Evolutionary conservation across 2,888 invertebrate species (phyloP), one percentile per base, ranked within the genome.

Genomic region (Perizoma flavofasciatum): DNA sequence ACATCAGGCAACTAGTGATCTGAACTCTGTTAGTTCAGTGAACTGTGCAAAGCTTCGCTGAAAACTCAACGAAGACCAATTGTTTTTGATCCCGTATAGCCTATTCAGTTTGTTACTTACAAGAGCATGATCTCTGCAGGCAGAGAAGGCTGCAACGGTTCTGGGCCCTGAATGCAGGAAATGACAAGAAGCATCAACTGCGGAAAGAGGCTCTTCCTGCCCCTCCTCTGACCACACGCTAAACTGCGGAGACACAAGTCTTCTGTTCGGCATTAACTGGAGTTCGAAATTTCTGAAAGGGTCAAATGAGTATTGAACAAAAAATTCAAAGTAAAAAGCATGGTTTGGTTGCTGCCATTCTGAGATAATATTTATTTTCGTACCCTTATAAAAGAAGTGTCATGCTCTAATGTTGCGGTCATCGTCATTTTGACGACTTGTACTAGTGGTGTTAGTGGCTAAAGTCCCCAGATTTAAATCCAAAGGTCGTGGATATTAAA

Each of bases 351-450:
- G 22, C 22, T 22, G 1, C 3, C 22, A 22, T 22, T 22, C 22
- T 22, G 7, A 37, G 4, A 37, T 1, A 7, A 6, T 7, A 37
- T 37, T 37, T 6, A 56, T 49, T 54, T 47, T 48, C 60, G 57
- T 88, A 95, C 93, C 96, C 96, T 22, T 96, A 96, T 44, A 96
- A 89, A 60, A 96, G 94, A 5, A 96, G 84, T 0, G 94, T 96
- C 93, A 96, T 95, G 77, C 96, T 96, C 96, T 96, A 96, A 78
- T 96, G 96, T 55, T 94, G 92, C 0, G 95, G 78, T 96, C 92
- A 0, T 92, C 89, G 69, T 96, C 96, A 11, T 92, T 93, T n/a
- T 87, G 82, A 22, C 22, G 1, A 22, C 22, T 22, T 22, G 22
- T 22, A 22, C 22, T 22, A 22, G 22, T 22, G 3, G 22, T 22